Evolutionary conservation across 2,797 vertebrate species (phyloP).

Genomic region (Chaunax sp.): DNA sequence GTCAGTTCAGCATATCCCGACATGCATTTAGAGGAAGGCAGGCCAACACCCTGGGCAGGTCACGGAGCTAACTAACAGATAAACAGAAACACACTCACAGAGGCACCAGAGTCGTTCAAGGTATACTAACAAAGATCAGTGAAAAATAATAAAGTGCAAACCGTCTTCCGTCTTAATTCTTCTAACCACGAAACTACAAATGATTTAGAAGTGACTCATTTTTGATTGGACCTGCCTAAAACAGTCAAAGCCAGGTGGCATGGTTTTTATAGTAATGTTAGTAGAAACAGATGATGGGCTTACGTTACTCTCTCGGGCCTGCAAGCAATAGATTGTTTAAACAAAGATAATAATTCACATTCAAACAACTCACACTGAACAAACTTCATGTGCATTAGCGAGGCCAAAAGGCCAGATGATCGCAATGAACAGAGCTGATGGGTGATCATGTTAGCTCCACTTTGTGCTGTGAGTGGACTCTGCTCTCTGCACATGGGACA

Average conservation of each 20-base stretch:
- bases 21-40: conserved; percentile 50
- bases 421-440: conserved; percentile 46
- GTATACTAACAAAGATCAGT: conserved; percentile 17
- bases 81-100: conserved; percentile 23
- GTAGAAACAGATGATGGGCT: conserved; percentile 59
- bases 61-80: conserved; percentile 23
- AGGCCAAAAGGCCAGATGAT: conserved; percentile 55
- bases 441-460: conserved; percentile 27
- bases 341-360: conserved; percentile 47
- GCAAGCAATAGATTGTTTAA: conserved; percentile 57
- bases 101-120: conserved; percentile 25
- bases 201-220: conserved; percentile 41
- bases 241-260: conserved; percentile 42
- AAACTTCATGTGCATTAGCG: conserved; percentile 50
- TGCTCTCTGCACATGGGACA: conserved; percentile 23
- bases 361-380: conserved; percentile 45
- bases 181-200: conserved; percentile 26
- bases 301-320: conserved; percentile 51
- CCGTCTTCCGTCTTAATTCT: conserved; percentile 1
- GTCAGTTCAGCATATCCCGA: conserved; percentile 51
- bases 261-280: conserved; percentile 60
- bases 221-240: conserved; percentile 46
- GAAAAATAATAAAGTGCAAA: conserved; percentile 25
- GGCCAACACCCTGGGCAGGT: conserved; percentile 38
- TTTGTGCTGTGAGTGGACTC: conserved; percentile 40